phyloP scores from a whole-genome alignment of 2,888 invertebrate genomes.

The Augochlorella aurata region DNA sequence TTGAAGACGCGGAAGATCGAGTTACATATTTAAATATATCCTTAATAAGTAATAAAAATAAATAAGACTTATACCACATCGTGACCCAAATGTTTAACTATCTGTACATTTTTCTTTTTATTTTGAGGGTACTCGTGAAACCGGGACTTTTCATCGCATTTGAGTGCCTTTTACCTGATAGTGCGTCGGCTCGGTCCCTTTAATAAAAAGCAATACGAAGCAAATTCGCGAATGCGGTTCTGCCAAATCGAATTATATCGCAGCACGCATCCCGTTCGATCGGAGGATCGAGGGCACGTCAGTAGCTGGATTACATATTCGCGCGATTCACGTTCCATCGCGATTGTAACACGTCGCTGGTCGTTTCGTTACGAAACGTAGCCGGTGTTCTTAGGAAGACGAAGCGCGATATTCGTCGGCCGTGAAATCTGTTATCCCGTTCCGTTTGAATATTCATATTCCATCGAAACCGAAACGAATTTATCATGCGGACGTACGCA shows the following conservation, averaged over 20 bases:
- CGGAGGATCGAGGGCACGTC: not conserved
- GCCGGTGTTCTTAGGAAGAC: not conserved
- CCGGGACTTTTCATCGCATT: no score
- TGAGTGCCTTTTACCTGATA: not conserved
- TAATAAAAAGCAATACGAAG: slow-evolving; percentile 13
- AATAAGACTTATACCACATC: no score
- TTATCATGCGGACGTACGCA: not conserved
- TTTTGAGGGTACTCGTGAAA: no score
- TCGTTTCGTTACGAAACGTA: not conserved
- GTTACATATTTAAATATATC: no score
- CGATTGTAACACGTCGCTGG: not conserved
- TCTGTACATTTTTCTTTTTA: no score
- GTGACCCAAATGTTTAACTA: no score
- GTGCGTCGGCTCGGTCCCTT: not conserved
- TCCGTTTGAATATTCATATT: slow-evolving; percentile 16
- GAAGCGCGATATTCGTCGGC: not conserved
- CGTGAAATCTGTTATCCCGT: not conserved
- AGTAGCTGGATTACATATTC: not conserved
- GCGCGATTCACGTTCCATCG: not conserved
- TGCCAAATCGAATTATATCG: slow-evolving; percentile 8
- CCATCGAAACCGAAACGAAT: not conserved
- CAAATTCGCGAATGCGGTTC: slow-evolving; percentile 8
- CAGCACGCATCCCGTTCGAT: not conserved
- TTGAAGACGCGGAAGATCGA: no score
- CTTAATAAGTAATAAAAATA: no score